Evolutionary conservation across 2,797 vertebrate genomes (phyloP).

Genomic region (Scarus forsteni): DNA sequence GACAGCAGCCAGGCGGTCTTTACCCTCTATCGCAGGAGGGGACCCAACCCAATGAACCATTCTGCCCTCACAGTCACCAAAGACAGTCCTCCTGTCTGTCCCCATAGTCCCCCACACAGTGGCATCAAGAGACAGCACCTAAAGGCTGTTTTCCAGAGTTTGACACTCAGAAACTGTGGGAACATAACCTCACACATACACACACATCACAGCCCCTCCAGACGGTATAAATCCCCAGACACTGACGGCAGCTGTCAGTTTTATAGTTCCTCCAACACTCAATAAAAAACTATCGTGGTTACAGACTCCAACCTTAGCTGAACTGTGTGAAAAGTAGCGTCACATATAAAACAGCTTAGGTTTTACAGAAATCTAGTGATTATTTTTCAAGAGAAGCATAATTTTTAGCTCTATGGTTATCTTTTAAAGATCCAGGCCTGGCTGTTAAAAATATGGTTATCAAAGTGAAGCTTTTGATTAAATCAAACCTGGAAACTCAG

Average conservation of each 20-base stretch:
- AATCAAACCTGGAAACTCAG: too few relatives aligned
- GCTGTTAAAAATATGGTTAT: background rate
- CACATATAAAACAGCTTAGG: background rate
- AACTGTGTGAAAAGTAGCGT: constrained; percentile 12
- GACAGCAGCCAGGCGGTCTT: constrained; percentile 50
- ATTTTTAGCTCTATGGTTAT: background rate
- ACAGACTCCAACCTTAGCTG: constrained; percentile 20
- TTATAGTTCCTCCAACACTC: constrained; percentile 23
- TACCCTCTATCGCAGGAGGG: background rate
- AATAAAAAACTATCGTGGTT: constrained; percentile 22
- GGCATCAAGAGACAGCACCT: constrained; percentile 37
- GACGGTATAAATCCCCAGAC: constrained; percentile 25
- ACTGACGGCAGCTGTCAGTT: constrained; percentile 30
- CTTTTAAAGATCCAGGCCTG: too few relatives aligned
- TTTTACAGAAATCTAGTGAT: background rate
- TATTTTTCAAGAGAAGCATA: background rate
- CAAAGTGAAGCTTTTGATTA: too few relatives aligned
- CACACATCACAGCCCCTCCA: constrained; percentile 13
- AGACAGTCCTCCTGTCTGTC: constrained; percentile 43
- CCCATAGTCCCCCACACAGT: constrained; percentile 31
- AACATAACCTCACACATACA: background rate
- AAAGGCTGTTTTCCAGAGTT: constrained; percentile 29
- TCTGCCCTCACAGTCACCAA: constrained; percentile 35
- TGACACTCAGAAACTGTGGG: constrained; percentile 23
- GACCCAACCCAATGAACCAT: constrained; percentile 41